Base-by-base conservation (phyloP, 2,888 invertebrate species). In the Chouioia cunea region DNA sequence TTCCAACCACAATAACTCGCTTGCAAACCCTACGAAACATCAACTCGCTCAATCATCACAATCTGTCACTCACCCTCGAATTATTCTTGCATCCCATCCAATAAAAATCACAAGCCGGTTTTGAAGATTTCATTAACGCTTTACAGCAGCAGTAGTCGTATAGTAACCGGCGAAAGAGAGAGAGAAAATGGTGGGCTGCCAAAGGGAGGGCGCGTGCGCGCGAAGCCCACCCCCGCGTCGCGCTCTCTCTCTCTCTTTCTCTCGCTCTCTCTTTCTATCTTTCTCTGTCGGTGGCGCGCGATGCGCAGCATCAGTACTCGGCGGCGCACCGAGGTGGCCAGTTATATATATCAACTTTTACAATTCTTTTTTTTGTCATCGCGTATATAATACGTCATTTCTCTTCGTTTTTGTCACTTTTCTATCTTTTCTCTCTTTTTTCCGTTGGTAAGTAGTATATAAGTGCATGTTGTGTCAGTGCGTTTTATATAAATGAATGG, bases 401-500 rank as follows among this genome's bases (percentile, higher is more conserved):
- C n/a, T n/a, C n/a, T n/a, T n/a, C n/a, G n/a, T n/a, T 3, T 53
- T 23, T 0, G 2, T 44, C 22, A 0, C 23, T 20, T 6, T 15
- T n/a, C 15, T 36, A 43, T 18, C 4, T 23, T 18, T 52, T 54
- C 10, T 18, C 22, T 56, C 1, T 2, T 10, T 46, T 64, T 18
- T 16, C 16, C 16, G 12, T 27, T 36, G 16, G 50, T 18, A n/a
- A 58, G n/a, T n/a, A n/a, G n/a, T 16, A 16, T 20, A 63, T 22
- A 16, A 53, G 22, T 64, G 44, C 8, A 23, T 22, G 15, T 6
- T 20, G 15, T n/a, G 43, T 18, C 4, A 57, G 14, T 58, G 44
- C 8, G n/a, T 50, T 60, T 57, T 58, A 54, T 43, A n/a, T 57
- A 57, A 56, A 48, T 65, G 43, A 50, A 65, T 50, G 58, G 10